Percentiles rank a stretch among this genome's conserved stretches.
These are phyloP conservation scores for Odontamblyopus rebecca DNA, from an alignment of 2,797 vertebrate genomes.

Conservation along the genomic window DNA sequence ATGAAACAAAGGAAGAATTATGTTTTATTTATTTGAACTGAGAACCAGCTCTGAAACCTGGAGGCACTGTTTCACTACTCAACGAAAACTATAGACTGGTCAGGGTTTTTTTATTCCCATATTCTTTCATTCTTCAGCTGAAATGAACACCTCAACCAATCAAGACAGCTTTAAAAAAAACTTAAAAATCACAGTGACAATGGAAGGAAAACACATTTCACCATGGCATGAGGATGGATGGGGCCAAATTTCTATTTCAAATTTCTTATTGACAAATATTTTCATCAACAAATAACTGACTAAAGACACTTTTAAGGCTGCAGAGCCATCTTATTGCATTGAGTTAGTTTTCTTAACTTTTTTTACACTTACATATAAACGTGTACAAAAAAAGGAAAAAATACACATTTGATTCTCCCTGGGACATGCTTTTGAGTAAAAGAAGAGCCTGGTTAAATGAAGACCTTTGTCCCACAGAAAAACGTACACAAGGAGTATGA, in stretches of 20 bases:
- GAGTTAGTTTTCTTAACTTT: slow-evolving; percentile 9
- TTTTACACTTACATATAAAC: slow-evolving; percentile 13
- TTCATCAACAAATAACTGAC: not conserved
- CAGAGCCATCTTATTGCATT: slow-evolving; percentile 7
- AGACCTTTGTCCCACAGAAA: slow-evolving; percentile 47
- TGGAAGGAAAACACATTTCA: not conserved
- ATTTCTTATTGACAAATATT: slow-evolving; percentile 9
- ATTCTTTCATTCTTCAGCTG: too few species aligned
- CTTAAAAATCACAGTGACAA: not conserved
- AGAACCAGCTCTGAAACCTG: slow-evolving; percentile 31
- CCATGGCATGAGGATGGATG: not conserved
- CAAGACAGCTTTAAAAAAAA: not conserved
- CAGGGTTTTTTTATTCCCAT: not conserved
- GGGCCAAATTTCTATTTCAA: not conserved
- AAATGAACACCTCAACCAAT: not conserved
- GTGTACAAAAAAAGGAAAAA: not conserved
- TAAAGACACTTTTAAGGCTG: slow-evolving; percentile 12
- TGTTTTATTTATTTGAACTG: slow-evolving; percentile 10
- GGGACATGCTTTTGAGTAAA: slow-evolving; percentile 15
- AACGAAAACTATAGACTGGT: slow-evolving; percentile 9
- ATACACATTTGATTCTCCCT: slow-evolving; percentile 22
- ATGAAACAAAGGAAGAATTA: slow-evolving; percentile 41
- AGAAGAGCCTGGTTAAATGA: slow-evolving; percentile 5
- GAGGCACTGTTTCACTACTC: slow-evolving; percentile 21
- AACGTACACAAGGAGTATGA: slow-evolving; percentile 21